phyloP scores from a whole-genome alignment of 2,888 invertebrate genomes.

The Caenorhabditis sp. region DNA sequence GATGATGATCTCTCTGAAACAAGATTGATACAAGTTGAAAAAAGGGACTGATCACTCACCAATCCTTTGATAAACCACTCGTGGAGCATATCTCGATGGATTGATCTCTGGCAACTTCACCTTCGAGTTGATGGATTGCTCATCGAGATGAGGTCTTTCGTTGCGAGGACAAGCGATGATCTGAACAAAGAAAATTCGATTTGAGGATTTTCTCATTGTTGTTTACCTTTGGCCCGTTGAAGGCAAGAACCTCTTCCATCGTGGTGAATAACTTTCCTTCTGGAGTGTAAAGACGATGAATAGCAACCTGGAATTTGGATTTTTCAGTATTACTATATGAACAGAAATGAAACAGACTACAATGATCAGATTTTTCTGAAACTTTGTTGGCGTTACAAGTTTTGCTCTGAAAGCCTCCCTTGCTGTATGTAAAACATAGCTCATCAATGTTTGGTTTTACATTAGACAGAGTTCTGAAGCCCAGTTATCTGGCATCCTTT shows the following conservation, averaged over 20 bases:
- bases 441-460: too few relatives aligned
- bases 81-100: constrained; percentile 64
- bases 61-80: constrained; percentile 7
- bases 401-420: too few relatives aligned
- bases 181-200: too few relatives aligned
- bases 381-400: too few relatives aligned
- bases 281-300: constrained; percentile 77
- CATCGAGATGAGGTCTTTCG: constrained; percentile 70
- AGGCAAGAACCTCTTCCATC: constrained; percentile 73
- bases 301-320: constrained; percentile 69
- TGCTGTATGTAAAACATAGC: too few relatives aligned
- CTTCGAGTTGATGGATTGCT: constrained; percentile 13
- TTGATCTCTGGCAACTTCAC: constrained; percentile 66
- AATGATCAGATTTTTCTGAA: too few relatives aligned
- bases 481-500: too few relatives aligned
- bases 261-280: constrained; percentile 73
- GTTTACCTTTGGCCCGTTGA: constrained; percentile 66
- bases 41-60: constrained; percentile 4
- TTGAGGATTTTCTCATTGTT: neutral
- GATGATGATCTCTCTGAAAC: constrained; percentile 10
- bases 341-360: too few relatives aligned
- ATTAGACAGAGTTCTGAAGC: too few relatives aligned
- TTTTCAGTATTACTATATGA: too few relatives aligned
- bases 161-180: constrained; percentile 80
- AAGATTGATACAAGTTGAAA: neutral